phyloP scores from a whole-genome alignment of 2,888 invertebrate genomes.

The Stenolophus ochropezus region DNA sequence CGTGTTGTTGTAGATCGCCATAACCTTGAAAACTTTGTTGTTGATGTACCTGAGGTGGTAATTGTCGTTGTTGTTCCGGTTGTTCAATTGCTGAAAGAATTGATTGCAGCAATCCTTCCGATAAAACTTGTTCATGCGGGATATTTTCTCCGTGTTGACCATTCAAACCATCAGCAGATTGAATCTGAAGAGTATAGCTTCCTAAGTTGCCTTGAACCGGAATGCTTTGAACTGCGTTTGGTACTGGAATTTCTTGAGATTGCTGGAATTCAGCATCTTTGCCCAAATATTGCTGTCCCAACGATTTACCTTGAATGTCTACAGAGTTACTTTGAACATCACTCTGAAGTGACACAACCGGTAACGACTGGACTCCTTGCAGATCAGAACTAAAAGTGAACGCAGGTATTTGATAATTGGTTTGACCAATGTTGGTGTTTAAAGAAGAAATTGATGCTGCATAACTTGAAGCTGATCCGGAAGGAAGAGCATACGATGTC shows the following conservation, averaged over 20 bases:
- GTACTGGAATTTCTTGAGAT: conserved; percentile 70
- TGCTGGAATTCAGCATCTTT: conserved; percentile 70
- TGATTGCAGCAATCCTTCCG: conserved; percentile 86
- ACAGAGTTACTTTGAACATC: conserved; percentile 24
- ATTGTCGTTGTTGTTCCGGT: conserved; percentile 72
- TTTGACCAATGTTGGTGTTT: conserved; percentile 74
- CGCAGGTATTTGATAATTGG: conserved; percentile 70
- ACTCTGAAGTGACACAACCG: neutral
- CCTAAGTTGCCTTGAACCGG: conserved; percentile 78
- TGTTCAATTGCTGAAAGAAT: conserved; percentile 89
- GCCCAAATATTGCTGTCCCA: conserved; percentile 69
- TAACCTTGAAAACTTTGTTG: conserved; percentile 59
- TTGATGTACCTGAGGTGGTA: conserved; percentile 55
- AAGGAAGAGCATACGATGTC: conserved; percentile 71
- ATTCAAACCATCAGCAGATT: conserved; percentile 78
- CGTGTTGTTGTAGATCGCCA: conserved; percentile 60
- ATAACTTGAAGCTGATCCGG: conserved; percentile 75
- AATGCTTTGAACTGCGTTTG: conserved; percentile 70
- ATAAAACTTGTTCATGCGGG: conserved; percentile 85
- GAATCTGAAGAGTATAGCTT: conserved; percentile 85
- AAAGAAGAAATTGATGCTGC: conserved; percentile 75
- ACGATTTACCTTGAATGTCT: conserved; percentile 68
- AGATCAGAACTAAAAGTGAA: conserved; percentile 72
- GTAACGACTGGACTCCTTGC: conserved; percentile 70
- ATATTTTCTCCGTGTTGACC: conserved; percentile 72